phyloP scores from a whole-genome alignment of 53 echinoderm and acorn worm genomes.

The Zoroaster sp. region DNA sequence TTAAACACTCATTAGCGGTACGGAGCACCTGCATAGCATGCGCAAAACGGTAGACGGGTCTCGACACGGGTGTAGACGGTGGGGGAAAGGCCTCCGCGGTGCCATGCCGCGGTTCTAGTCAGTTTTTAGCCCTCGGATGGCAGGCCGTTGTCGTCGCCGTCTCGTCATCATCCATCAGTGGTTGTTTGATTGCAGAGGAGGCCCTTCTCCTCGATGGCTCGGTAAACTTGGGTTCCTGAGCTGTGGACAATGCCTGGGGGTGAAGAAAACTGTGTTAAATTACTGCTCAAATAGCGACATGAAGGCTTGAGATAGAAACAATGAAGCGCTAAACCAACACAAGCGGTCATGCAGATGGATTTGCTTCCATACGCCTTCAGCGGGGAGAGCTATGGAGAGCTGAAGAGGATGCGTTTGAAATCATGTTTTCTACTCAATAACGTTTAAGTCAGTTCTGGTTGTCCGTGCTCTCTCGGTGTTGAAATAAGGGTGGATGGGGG shows the following conservation, averaged over 20 bases:
- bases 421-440: too few species aligned
- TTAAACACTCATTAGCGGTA: conserved; percentile 21
- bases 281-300: conserved; percentile 22
- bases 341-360: conserved; percentile 27
- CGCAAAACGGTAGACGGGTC: not conserved
- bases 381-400: not conserved
- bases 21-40: conserved; percentile 3
- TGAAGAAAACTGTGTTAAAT: not conserved
- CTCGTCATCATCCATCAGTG: not conserved
- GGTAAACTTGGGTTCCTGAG: conserved; percentile 12
- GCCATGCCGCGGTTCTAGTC: not conserved
- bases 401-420: too few species aligned
- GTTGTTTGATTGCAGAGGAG: not conserved
- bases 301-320: not conserved
- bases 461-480: too few species aligned
- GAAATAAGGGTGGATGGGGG: too few species aligned
- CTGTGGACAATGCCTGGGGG: not conserved
- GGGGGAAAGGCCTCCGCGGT: not conserved
- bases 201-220: conserved; percentile 11
- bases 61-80: not conserved
- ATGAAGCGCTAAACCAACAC: conserved; percentile 33
- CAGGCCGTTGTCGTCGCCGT: too few species aligned
- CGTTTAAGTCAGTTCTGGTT: too few species aligned
- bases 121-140: not conserved
- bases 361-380: not conserved